Percentiles rank a stretch among this genome's conserved stretches.
These are phyloP conservation scores for Gorsachius magnificus DNA, from an alignment of 2,797 vertebrate genomes.

Conservation along the genomic window DNA sequence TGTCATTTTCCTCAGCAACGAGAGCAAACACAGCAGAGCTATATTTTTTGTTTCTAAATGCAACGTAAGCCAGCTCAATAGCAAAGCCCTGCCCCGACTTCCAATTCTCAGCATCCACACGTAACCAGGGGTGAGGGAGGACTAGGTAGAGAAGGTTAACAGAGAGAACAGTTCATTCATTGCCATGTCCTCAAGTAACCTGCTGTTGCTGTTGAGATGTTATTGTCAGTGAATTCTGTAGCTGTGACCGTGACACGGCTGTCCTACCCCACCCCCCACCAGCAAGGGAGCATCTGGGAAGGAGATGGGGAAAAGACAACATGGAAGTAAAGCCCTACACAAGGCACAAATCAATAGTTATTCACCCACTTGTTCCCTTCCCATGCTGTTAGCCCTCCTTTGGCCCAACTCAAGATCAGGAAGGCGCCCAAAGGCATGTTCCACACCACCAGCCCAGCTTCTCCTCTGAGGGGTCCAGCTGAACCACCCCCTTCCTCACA, in stretches of 20 bases:
- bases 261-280: background rate
- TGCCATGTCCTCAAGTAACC: slow-evolving; percentile 9
- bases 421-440: background rate
- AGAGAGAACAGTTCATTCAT: background rate
- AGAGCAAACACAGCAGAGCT: background rate
- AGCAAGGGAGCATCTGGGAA: background rate
- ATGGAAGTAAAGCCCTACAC: background rate
- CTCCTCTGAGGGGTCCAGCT: no score
- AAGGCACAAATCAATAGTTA: background rate
- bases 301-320: background rate
- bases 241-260: background rate
- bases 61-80: background rate
- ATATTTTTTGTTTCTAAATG: background rate
- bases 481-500: background rate
- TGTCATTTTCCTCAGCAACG: background rate
- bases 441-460: background rate
- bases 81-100: background rate
- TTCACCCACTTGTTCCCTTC: background rate
- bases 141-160: background rate
- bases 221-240: background rate
- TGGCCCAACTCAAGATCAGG: background rate
- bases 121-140: background rate
- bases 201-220: background rate
- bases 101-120: background rate
- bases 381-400: background rate